Percentiles rank a stretch among this genome's conserved stretches.
phyloP scores from a whole-genome alignment of 1,140 invertebrate species.

The Samia ricini region DNA sequence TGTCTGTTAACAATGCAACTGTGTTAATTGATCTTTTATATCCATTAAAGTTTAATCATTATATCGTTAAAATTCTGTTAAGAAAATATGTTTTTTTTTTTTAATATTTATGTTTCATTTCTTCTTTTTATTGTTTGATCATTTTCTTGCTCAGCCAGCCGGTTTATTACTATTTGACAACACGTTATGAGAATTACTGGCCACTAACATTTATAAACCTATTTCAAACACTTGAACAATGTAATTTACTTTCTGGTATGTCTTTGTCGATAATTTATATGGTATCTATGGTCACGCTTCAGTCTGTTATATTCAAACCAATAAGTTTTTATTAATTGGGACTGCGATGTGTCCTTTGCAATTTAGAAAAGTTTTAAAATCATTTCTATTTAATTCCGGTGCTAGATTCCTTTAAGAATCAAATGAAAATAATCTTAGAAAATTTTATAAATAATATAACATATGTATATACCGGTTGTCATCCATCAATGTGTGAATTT shows the following conservation, averaged over 20 bases:
- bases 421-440: not conserved
- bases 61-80: conserved; percentile 16
- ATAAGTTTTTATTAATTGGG: conserved; percentile 5
- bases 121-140: not conserved
- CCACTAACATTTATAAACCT: not conserved
- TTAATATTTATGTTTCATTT: not conserved
- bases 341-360: not conserved
- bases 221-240: not conserved
- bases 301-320: conserved; percentile 40
- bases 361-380: conserved; percentile 14
- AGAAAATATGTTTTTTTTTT: not conserved
- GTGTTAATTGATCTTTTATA: conserved; percentile 12
- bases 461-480: not conserved
- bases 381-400: conserved; percentile 16
- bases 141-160: conserved; percentile 9
- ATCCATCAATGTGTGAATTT: not conserved
- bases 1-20: conserved; percentile 10
- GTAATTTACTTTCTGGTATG: conserved; percentile 26
- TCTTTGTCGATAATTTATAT: conserved; percentile 34
- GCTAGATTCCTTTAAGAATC: not conserved
- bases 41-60: not conserved
- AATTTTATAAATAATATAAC: not conserved
- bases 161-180: conserved; percentile 8
- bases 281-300: conserved; percentile 45
- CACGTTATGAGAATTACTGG: conserved; percentile 13